Conservation (phyloP, 2,888 invertebrate genomes). For the Monoplex corrugatus region DNA sequence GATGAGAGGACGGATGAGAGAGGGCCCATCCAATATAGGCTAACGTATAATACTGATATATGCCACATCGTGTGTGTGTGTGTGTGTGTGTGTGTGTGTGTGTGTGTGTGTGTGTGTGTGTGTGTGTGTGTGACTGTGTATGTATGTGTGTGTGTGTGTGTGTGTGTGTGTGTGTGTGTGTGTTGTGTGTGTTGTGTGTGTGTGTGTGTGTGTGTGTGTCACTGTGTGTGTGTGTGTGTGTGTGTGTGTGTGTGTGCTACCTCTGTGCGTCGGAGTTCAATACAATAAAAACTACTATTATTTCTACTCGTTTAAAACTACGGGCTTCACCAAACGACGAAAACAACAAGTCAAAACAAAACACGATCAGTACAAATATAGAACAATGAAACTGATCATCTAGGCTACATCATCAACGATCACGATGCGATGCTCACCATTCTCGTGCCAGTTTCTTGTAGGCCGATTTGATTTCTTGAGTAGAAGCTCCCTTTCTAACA, state of each 20-base stretch:
- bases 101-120: not conserved
- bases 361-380: not conserved
- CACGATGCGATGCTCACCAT: constrained; percentile 73
- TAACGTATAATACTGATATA: too few relatives aligned
- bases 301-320: too few relatives aligned
- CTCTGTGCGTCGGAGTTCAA: not conserved
- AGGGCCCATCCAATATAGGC: too few relatives aligned
- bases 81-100: not conserved
- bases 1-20: too few relatives aligned
- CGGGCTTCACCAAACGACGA: not conserved
- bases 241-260: not conserved
- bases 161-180: not conserved
- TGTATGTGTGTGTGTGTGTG: not conserved
- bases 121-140: not conserved
- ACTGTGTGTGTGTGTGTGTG: not conserved
- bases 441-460: constrained; percentile 80
- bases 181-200: constrained; percentile 1
- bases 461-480: constrained; percentile 78
- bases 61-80: not conserved
- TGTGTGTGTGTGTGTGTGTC: not conserved
- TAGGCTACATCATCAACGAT: not conserved
- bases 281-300: too few relatives aligned
- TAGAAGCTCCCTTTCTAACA: constrained; percentile 73
- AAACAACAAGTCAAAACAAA: not conserved
- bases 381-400: not conserved